Conservation (phyloP, 1,140 invertebrate species). For the Magallana angulata region DNA sequence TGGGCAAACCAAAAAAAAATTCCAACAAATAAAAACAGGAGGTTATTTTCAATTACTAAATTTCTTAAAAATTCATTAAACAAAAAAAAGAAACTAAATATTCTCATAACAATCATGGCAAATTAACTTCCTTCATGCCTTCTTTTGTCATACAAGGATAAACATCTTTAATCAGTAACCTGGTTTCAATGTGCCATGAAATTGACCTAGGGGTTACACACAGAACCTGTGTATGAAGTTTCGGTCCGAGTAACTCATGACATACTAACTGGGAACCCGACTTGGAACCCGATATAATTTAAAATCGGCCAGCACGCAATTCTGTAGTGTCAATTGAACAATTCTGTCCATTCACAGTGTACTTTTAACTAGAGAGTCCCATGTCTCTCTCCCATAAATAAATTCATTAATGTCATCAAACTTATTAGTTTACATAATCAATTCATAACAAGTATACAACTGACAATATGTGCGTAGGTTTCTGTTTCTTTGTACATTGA, state of each 20-base stretch:
- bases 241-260: neutral
- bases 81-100: neutral
- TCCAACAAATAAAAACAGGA: no score
- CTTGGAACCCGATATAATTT: neutral
- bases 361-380: neutral
- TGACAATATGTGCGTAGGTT: no score
- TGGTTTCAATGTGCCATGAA: conserved; percentile 26
- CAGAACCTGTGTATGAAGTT: neutral
- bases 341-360: conserved; percentile 5
- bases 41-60: no score
- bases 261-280: neutral
- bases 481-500: no score
- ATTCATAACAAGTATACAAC: no score
- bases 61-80: neutral
- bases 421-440: no score
- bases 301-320: neutral
- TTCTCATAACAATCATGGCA: conserved; percentile 1
- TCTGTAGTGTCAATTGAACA: neutral
- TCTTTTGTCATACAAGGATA: neutral
- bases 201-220: conserved; percentile 7
- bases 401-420: no score
- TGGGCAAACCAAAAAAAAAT: no score
- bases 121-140: neutral
- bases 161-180: neutral
- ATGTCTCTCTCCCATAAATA: neutral